Base-by-base conservation (phyloP, 2,888 invertebrate species). In the Schizotus pectinicornis region DNA sequence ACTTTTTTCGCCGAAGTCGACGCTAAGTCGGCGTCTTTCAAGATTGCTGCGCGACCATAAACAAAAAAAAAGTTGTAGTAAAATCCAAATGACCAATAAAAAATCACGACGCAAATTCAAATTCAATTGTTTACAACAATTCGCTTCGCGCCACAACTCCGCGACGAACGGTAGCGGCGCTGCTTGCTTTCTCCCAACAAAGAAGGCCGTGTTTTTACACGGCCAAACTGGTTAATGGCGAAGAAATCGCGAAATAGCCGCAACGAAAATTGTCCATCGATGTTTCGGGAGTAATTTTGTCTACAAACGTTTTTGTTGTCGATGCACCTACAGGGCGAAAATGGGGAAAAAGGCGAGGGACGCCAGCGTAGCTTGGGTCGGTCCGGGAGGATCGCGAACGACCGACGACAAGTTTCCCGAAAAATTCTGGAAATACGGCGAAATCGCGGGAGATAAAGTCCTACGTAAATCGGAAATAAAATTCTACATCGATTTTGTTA, bases 1-100 rank as follows among this genome's bases (percentile, higher is more conserved):
- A 97, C 94, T 78, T 93, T 93, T 77, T 95, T 96, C 6, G 94
- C 90, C 2, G 96, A 92, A 65, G 92, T 90, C 50, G 88, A 86
- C 6, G 89, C 86, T 13, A 96, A 84, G 77, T 96, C 92, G 6
- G 94, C 94, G 79, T 89, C 89, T 80, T 94, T 90, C 22, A 97
- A 84, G 74, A 96, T 93, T 53, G 87, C 94, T 94, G 79, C 3
- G 80, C 1, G 13, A 30, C n/a, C n/a, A n/a, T n/a, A n/a, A n/a
- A n/a, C n/a, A n/a, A 38, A 9, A 54, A 45, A 58, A 30, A 39
- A 14, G 36, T 31, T 35, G 35, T 9, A 31, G 12, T 12, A 22
- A 36, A 36, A 49, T 32, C 30, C 2, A 11, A 31, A 9, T n/a
- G 32, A 39, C 14, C n/a, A 22, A 22, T 22, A 2, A 22, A 22